These are phyloP conservation scores for Actias luna DNA, from an alignment of 2,888 invertebrate genomes.

Conservation along the genomic window DNA sequence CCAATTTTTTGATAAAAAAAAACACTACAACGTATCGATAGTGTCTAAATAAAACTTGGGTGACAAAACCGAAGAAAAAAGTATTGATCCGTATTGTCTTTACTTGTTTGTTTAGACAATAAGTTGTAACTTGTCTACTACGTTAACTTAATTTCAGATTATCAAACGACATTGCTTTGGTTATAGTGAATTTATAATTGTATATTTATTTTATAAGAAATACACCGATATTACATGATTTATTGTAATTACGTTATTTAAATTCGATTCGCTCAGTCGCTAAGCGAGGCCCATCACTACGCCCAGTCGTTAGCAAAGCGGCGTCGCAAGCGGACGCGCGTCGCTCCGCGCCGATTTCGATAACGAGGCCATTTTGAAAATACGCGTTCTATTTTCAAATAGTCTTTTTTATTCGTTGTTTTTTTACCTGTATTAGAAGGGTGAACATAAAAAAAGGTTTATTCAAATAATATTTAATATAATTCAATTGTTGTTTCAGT, in stretches of 20 bases:
- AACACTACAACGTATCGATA: no score
- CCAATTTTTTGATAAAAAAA: no score
- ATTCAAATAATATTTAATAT: background rate
- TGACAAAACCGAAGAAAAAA: no score
- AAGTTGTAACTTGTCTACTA: no score
- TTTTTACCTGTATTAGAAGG: background rate
- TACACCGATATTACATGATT: background rate
- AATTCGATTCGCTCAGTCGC: slow-evolving; percentile 11
- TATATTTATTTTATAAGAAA: background rate
- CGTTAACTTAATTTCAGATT: no score
- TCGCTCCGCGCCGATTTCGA: background rate
- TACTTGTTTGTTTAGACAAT: no score
- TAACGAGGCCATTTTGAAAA: slow-evolving; percentile 6
- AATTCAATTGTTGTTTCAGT: background rate
- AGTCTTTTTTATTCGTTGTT: slow-evolving; percentile 2
- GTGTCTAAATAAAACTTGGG: no score
- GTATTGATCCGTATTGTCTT: no score
- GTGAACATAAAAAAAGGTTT: background rate
- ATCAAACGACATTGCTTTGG: no score
- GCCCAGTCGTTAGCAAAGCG: slow-evolving; percentile 54
- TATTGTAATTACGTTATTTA: slow-evolving; percentile 5
- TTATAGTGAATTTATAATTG: background rate
- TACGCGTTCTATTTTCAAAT: background rate
- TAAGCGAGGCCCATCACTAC: slow-evolving; percentile 52
- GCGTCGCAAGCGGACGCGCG: slow-evolving; percentile 54